Percentiles rank a stretch among this genome's conserved stretches.
Conservation (phyloP, 2,888 invertebrate genomes). For the Ormyrus nitidulus region DNA sequence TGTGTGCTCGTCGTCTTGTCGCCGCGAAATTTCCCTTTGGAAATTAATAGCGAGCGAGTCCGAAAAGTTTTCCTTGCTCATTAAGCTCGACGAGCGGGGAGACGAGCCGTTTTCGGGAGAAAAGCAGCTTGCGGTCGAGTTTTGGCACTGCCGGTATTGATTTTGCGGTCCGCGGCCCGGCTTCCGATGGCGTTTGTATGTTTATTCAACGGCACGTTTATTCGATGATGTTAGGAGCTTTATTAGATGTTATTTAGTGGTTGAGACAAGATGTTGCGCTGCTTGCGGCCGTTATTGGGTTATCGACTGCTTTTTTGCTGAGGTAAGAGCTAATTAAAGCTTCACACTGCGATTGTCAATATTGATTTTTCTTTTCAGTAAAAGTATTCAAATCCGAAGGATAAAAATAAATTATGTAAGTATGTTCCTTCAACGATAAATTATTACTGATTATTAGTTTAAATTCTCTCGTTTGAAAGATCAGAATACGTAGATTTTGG, state of each 20-base stretch:
- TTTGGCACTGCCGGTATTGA: constrained; percentile 34
- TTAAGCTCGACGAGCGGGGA: background rate
- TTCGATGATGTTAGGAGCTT: background rate
- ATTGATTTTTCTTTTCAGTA: too few relatives aligned
- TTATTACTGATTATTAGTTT: too few relatives aligned
- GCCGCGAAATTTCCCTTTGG: constrained; percentile 29
- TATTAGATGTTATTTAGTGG: background rate
- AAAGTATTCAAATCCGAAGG: too few relatives aligned
- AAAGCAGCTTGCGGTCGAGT: constrained; percentile 38
- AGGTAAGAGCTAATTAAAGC: too few relatives aligned
- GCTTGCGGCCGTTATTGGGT: too few relatives aligned
- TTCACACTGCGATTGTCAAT: too few relatives aligned
- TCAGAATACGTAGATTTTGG: too few relatives aligned
- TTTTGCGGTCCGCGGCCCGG: constrained; percentile 26
- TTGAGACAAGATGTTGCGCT: too few relatives aligned
- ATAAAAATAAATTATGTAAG: too few relatives aligned
- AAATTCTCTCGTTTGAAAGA: too few relatives aligned
- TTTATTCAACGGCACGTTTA: constrained; percentile 20
- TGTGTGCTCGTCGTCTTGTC: background rate
- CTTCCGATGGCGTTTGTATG: constrained; percentile 30
- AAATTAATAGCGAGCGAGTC: constrained; percentile 38
- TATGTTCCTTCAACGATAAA: too few relatives aligned
- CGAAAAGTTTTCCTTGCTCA: constrained; percentile 21
- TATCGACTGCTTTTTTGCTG: too few relatives aligned
- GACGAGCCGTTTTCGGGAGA: background rate